Conservation (phyloP, 2,888 invertebrate species). For the Resseliella maxima region DNA sequence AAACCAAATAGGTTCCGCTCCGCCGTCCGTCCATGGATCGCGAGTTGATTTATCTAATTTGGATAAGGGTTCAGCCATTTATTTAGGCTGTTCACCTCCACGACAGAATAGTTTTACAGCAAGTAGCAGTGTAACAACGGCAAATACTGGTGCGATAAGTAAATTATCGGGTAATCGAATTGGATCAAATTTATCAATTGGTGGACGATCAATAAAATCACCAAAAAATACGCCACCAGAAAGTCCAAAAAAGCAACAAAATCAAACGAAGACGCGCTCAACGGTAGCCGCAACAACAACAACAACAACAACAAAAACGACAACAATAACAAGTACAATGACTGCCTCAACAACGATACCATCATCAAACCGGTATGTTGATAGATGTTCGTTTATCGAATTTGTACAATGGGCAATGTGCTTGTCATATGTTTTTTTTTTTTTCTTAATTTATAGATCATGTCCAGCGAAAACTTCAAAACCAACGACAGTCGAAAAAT, state of each 20-base stretch:
- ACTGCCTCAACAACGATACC: slow-evolving; percentile 38
- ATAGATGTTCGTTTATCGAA: background rate
- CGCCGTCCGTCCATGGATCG: slow-evolving; percentile 79
- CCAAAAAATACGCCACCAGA: slow-evolving; percentile 81
- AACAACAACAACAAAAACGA: background rate
- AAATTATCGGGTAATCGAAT: background rate
- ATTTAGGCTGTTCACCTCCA: slow-evolving; percentile 69
- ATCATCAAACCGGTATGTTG: background rate
- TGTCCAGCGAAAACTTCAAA: background rate
- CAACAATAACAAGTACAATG: background rate
- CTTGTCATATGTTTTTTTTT: background rate
- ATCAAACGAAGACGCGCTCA: slow-evolving; percentile 62
- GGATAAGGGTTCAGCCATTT: slow-evolving; percentile 72
- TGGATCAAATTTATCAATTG: background rate
- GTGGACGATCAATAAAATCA: slow-evolving; percentile 73
- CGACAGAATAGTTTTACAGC: slow-evolving; percentile 59
- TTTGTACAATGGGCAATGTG: no score
- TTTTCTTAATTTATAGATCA: background rate
- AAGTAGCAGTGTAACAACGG: slow-evolving; percentile 60
- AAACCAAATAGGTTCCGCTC: slow-evolving; percentile 80
- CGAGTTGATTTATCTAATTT: slow-evolving; percentile 74
- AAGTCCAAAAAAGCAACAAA: slow-evolving; percentile 78
- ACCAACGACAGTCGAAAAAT: background rate
- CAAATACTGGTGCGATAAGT: slow-evolving; percentile 11
- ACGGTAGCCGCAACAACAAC: background rate